Conservation (phyloP, 1,140 invertebrate species). For the Drosophila rufa region DNA sequence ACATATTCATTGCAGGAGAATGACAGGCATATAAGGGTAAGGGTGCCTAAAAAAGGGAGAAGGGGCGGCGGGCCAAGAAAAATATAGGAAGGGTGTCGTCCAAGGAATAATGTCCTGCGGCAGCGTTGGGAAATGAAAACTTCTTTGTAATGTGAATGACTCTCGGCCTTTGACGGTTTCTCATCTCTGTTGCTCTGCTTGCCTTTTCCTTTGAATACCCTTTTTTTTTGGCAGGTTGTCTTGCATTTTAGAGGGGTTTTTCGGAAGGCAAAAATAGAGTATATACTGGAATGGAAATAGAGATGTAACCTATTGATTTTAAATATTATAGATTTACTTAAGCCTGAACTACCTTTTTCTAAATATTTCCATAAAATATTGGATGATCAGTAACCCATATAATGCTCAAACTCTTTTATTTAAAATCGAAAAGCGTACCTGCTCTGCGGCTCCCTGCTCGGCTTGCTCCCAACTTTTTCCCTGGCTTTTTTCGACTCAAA, state of each 20-base stretch:
- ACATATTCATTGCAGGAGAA: constrained; percentile 64
- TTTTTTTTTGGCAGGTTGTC: not conserved
- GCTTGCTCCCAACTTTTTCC: not conserved
- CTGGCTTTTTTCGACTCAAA: constrained; percentile 28
- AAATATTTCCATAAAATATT: no score
- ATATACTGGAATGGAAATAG: no score
- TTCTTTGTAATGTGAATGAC: constrained; percentile 73
- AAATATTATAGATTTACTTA: no score
- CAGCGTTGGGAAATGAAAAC: constrained; percentile 75
- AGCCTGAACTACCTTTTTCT: no score
- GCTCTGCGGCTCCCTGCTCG: no score
- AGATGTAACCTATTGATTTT: no score
- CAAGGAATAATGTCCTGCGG: constrained; percentile 75
- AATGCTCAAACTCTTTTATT: no score
- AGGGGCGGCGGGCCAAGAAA: constrained; percentile 1
- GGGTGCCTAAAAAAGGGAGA: constrained; percentile 52
- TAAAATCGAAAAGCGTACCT: no score
- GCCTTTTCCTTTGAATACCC: constrained; percentile 7
- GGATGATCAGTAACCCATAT: no score
- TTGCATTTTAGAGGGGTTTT: no score
- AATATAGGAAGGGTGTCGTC: constrained; percentile 2
- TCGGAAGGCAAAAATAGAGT: no score
- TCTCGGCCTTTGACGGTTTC: constrained; percentile 47
- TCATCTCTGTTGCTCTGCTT: constrained; percentile 5
- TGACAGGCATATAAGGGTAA: constrained; percentile 59